Conservation (phyloP, 2,888 invertebrate species). For the Syrista parreyssii region DNA sequence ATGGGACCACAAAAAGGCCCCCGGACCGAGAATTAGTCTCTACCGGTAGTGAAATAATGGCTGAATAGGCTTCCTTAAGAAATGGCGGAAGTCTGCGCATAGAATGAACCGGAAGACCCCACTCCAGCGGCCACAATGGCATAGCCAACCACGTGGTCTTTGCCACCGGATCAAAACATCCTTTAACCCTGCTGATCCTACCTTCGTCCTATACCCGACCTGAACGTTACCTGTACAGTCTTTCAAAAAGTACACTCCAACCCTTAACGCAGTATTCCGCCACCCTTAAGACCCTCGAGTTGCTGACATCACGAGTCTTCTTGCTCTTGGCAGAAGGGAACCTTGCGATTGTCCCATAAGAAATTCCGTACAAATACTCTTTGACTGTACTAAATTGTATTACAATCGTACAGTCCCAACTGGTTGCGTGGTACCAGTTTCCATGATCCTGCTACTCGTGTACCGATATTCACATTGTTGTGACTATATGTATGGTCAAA, state of each 20-base stretch:
- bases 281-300: background rate
- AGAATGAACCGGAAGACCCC: slow-evolving; percentile 60
- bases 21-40: slow-evolving; percentile 32
- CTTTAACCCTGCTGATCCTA: slow-evolving; percentile 35
- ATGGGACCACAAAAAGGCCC: slow-evolving; percentile 7
- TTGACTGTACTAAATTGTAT: background rate
- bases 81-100: slow-evolving; percentile 56
- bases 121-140: slow-evolving; percentile 47
- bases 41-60: slow-evolving; percentile 52
- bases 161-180: slow-evolving; percentile 55
- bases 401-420: background rate
- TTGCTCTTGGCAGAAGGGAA: background rate
- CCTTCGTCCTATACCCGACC: background rate
- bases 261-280: background rate
- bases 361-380: background rate
- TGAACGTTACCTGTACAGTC: background rate
- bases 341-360: background rate
- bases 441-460: background rate
- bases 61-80: slow-evolving; percentile 57
- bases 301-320: background rate
- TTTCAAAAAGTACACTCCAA: background rate
- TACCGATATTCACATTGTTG: background rate
- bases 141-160: slow-evolving; percentile 32
- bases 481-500: background rate
- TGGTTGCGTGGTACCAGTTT: background rate